phyloP scores from a whole-genome alignment of 2,888 invertebrate genomes.

The Lordiphosa fenestrarum region DNA sequence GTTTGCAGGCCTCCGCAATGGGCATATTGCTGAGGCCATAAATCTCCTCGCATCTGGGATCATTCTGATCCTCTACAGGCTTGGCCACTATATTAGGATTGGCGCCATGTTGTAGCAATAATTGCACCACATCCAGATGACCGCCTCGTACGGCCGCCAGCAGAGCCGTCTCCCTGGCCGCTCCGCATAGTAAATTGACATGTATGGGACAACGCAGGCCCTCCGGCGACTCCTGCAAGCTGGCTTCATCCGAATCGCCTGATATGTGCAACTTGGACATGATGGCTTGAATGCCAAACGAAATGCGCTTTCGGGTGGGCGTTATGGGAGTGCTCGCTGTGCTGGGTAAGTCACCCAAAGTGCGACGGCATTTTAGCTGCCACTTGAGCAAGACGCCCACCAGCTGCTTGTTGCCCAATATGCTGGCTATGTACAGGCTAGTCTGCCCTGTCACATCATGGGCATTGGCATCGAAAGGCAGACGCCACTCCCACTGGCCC shows the following conservation, averaged over 20 bases:
- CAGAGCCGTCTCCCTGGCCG: conserved; percentile 90
- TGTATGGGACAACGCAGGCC: conserved; percentile 85
- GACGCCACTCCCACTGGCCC: conserved; percentile 90
- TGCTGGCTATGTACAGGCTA: conserved; percentile 93
- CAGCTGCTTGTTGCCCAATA: conserved; percentile 89
- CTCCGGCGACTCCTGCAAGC: conserved; percentile 65
- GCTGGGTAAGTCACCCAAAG: conserved; percentile 46
- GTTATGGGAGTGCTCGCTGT: conserved; percentile 78
- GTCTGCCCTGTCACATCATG: conserved; percentile 94
- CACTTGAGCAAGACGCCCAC: conserved; percentile 89
- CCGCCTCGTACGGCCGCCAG: conserved; percentile 90
- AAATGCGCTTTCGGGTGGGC: conserved; percentile 86
- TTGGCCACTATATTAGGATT: conserved; percentile 87
- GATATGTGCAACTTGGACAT: conserved; percentile 89
- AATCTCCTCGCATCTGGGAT: conserved; percentile 80
- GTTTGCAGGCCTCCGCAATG: conserved; percentile 79
- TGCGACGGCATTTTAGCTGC: conserved; percentile 83
- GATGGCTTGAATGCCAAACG: conserved; percentile 93
- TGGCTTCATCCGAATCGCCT: conserved; percentile 81
- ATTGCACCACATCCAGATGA: conserved; percentile 86
- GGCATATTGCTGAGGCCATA: conserved; percentile 80
- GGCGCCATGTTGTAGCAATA: conserved; percentile 89
- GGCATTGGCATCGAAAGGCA: conserved; percentile 96
- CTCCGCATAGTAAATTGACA: conserved; percentile 87
- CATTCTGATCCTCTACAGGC: conserved; percentile 80